Percentiles rank a stretch among this genome's conserved stretches.
Evolutionary conservation across 2,888 invertebrate species (phyloP).

Genomic region (Drosophila rellima): DNA sequence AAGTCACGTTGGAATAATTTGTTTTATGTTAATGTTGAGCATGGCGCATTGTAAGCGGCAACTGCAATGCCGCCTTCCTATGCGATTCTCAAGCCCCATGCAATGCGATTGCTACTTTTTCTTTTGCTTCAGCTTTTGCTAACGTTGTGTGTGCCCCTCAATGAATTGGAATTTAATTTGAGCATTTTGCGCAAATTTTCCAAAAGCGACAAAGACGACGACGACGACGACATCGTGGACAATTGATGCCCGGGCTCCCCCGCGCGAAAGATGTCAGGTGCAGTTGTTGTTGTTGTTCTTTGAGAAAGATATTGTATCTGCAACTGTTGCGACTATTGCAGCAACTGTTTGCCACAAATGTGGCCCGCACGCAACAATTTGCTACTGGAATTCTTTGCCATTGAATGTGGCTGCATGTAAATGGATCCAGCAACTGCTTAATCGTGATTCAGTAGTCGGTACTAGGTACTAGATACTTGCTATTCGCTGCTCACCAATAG

Average conservation of each 20-base stretch:
- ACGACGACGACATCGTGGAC: slow-evolving; percentile 74
- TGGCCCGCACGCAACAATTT: slow-evolving; percentile 81
- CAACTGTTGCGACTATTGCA: slow-evolving; percentile 43
- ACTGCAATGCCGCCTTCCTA: slow-evolving; percentile 45
- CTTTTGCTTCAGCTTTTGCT: slow-evolving; percentile 42
- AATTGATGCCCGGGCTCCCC: slow-evolving; percentile 77
- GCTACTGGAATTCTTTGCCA: slow-evolving; percentile 75
- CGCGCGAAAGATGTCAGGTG: slow-evolving; percentile 73
- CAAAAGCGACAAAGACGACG: slow-evolving; percentile 66
- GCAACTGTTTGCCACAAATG: slow-evolving; percentile 61
- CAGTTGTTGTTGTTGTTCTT: slow-evolving; percentile 20
- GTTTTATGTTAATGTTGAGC: slow-evolving; percentile 86
- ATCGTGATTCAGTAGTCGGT: slow-evolving; percentile 73
- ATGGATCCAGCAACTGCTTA: slow-evolving; percentile 71
- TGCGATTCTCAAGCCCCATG: slow-evolving; percentile 58
- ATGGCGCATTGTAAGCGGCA: slow-evolving; percentile 76
- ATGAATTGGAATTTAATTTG: slow-evolving; percentile 86
- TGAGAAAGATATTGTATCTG: slow-evolving; percentile 60
- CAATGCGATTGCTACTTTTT: slow-evolving; percentile 65
- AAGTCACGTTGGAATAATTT: slow-evolving; percentile 86
- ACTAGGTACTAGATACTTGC: slow-evolving; percentile 8
- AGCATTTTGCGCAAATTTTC: slow-evolving; percentile 80
- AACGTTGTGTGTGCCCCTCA: slow-evolving; percentile 70
- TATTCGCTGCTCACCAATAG: slow-evolving; percentile 5
- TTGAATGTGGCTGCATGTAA: slow-evolving; percentile 64